These are phyloP conservation scores for Mirza zaza DNA, from an alignment of 2,113 vertebrate species.

Conservation along the genomic window DNA sequence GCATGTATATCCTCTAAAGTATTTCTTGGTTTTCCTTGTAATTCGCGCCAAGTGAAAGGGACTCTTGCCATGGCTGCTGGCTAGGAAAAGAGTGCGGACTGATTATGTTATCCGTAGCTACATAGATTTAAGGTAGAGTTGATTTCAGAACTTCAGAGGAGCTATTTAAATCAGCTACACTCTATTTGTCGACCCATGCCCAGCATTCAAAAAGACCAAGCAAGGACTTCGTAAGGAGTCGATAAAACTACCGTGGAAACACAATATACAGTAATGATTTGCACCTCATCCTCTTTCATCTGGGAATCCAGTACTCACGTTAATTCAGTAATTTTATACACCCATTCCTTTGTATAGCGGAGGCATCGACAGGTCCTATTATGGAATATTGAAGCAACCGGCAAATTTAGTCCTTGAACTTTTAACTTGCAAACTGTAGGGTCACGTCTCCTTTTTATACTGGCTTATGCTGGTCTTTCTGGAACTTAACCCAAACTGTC, in stretches of 20 bases:
- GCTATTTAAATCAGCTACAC: not conserved
- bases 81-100: not conserved
- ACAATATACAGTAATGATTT: not conserved
- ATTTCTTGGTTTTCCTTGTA: not conserved
- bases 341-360: not conserved
- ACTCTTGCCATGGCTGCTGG: not conserved
- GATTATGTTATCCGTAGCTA: not conserved
- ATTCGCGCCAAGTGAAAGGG: constrained; percentile 1
- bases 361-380: not conserved
- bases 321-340: not conserved
- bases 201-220: not conserved
- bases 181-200: not conserved
- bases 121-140: not conserved
- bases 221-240: not conserved
- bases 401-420: not conserved
- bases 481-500: constrained; percentile 1
- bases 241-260: not conserved
- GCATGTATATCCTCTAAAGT: not conserved
- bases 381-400: not conserved
- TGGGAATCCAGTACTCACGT: not conserved
- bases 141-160: not conserved
- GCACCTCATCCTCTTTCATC: not conserved
- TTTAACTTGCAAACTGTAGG: not conserved
- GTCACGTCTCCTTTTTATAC: not conserved
- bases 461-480: not conserved